Evolutionary conservation across 2,113 vertebrate genomes (phyloP).

Genomic region (Dasyprocta punctata): DNA sequence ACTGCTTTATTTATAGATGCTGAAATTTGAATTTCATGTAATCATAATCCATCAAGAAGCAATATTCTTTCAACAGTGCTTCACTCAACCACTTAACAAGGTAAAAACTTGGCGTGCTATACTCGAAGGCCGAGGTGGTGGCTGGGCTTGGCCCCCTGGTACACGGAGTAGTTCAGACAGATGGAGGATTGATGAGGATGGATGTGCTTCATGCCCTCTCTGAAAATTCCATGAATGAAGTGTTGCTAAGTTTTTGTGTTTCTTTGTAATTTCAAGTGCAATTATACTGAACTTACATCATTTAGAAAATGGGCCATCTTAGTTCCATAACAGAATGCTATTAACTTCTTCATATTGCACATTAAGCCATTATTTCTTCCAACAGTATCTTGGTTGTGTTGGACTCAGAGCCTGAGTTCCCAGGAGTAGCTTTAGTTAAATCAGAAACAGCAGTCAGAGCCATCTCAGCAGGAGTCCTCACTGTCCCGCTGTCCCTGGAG

Average conservation of each 20-base stretch:
- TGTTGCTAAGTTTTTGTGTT: background rate
- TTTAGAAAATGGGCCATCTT: background rate
- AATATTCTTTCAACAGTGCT: background rate
- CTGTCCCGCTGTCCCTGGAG: background rate
- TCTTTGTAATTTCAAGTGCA: background rate
- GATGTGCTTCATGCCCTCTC: background rate
- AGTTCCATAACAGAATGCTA: background rate
- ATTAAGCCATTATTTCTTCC: slow-evolving; percentile 1
- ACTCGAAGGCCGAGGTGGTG: background rate
- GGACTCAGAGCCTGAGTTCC: background rate
- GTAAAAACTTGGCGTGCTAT: background rate
- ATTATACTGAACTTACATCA: background rate
- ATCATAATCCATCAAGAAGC: background rate
- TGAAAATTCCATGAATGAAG: background rate
- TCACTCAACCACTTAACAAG: background rate
- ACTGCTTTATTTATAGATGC: background rate
- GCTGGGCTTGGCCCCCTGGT: background rate
- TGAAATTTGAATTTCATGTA: background rate
- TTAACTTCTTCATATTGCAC: background rate
- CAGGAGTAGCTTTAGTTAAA: background rate
- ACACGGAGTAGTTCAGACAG: background rate
- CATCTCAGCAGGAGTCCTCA: background rate
- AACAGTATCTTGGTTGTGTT: background rate
- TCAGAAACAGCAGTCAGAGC: background rate
- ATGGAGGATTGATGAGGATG: background rate